Evolutionary conservation across 2,113 vertebrate genomes (phyloP).

Genomic region (Micromys minutus): DNA sequence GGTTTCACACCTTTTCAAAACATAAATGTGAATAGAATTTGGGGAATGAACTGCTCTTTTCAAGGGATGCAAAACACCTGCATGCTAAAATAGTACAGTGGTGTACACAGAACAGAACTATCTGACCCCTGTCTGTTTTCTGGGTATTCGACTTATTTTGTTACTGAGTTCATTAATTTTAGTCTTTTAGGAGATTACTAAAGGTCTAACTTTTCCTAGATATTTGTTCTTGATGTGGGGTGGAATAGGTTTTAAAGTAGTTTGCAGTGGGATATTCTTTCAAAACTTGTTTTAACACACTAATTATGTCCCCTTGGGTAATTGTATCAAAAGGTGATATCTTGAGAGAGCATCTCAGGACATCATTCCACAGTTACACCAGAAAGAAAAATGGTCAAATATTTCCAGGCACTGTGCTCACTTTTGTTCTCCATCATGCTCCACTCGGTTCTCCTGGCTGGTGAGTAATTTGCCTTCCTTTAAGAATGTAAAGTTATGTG

Average conservation of each 20-base stretch:
- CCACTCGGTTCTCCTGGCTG: neutral
- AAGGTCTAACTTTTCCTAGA: neutral
- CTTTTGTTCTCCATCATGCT: neutral
- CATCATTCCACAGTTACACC: neutral
- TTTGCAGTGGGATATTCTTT: neutral
- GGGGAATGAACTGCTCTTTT: neutral
- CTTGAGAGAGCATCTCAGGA: neutral
- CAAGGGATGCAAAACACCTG: neutral
- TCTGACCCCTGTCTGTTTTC: neutral
- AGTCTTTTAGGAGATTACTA: neutral
- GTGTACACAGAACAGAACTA: neutral
- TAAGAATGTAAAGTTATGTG: neutral
- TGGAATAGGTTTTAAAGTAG: neutral
- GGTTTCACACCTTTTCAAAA: neutral
- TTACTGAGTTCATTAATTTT: neutral
- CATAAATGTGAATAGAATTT: neutral
- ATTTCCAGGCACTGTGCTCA: neutral
- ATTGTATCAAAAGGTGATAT: neutral
- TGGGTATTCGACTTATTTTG: neutral
- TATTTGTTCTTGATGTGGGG: neutral
- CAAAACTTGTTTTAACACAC: neutral
- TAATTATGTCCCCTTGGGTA: neutral
- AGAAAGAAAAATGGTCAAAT: constrained; percentile 40
- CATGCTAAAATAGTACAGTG: neutral
- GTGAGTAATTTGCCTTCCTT: constrained; percentile 43